Evolutionary conservation across 2,113 vertebrate species (phyloP).

Genomic region (Hippopotamus amphibius): DNA sequence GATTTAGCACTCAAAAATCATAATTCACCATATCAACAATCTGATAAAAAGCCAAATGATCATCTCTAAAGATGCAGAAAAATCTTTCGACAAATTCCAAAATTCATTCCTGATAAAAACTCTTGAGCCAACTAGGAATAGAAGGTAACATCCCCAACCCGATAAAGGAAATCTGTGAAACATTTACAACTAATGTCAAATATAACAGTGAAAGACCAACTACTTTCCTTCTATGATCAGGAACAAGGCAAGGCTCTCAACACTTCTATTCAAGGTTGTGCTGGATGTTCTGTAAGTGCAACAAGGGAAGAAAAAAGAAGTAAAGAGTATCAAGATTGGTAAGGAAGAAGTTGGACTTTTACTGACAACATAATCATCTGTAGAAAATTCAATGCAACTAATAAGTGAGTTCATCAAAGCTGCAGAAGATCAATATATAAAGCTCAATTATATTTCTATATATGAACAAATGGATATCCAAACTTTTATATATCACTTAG

Average conservation of each 20-base stretch:
- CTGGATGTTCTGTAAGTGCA: background rate
- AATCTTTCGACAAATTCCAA: background rate
- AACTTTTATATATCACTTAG: background rate
- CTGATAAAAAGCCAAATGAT: background rate
- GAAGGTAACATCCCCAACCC: background rate
- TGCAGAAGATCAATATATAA: background rate
- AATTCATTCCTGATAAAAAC: constrained; percentile 18
- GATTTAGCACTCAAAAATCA: background rate
- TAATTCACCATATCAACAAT: background rate
- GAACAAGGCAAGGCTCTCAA: background rate
- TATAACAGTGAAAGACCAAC: background rate
- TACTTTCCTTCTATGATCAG: background rate
- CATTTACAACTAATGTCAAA: background rate
- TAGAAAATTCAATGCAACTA: background rate
- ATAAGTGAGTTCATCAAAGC: background rate
- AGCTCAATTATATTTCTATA: background rate
- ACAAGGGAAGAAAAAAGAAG: background rate
- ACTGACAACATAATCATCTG: background rate
- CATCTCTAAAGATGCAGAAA: background rate
- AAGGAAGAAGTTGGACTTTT: background rate
- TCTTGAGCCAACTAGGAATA: background rate
- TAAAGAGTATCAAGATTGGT: background rate
- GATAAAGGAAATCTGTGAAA: background rate
- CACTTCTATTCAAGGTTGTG: background rate
- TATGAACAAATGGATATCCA: background rate